These are phyloP conservation scores for Basileuterus tristriatus DNA, from an alignment of 2,797 vertebrate genomes.

Conservation along the genomic window DNA sequence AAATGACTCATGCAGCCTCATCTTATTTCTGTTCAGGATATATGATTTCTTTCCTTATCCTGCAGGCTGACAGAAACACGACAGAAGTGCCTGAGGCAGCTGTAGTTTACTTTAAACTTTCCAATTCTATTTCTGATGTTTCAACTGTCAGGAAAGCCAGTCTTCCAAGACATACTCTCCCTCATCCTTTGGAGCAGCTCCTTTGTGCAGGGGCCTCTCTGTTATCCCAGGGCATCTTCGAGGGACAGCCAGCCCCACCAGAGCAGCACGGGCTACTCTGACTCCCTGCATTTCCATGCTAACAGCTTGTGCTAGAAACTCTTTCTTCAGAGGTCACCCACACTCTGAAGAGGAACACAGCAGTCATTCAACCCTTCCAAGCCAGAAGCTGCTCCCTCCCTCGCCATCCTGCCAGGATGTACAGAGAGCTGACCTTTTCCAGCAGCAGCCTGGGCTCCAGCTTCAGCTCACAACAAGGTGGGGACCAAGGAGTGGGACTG, in stretches of 20 bases:
- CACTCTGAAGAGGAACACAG: not conserved
- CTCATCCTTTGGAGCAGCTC: not conserved
- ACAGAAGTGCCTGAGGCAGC: not conserved
- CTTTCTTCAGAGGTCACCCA: not conserved
- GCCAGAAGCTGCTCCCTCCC: not conserved
- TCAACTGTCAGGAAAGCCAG: not conserved
- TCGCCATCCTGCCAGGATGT: not conserved
- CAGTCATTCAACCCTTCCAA: not conserved
- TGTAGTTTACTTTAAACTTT: not conserved
- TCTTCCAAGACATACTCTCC: not conserved
- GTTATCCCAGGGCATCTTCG: accelerated
- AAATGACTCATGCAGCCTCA: not conserved
- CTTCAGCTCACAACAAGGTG: not conserved
- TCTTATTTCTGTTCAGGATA: not conserved
- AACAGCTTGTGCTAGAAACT: not conserved
- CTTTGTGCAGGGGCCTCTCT: not conserved
- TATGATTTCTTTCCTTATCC: not conserved
- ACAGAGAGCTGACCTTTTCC: not conserved
- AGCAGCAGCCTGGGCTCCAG: not conserved
- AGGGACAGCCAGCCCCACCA: not conserved
- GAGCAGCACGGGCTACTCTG: accelerated
- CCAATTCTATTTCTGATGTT: not conserved
- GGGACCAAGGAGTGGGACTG: not conserved
- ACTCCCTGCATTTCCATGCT: not conserved
- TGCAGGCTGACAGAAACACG: not conserved